Base-by-base conservation (phyloP, 2,113 vertebrate genomes). In the Circaetus gallicus region DNA sequence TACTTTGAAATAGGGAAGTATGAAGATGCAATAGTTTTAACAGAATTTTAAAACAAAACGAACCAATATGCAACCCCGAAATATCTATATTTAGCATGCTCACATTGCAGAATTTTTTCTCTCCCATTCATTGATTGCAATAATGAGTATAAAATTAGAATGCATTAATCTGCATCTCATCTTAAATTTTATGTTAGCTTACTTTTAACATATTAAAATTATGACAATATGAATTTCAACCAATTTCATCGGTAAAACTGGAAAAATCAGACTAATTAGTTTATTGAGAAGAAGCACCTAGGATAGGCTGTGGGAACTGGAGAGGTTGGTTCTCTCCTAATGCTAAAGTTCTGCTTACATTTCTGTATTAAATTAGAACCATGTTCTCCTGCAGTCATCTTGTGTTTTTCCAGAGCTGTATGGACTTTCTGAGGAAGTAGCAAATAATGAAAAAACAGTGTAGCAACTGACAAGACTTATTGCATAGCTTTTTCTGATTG, bases 191-290 rank as follows among this genome's bases (percentile, higher is more conserved):
- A 13, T 66, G 6, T 47, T 67, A 47, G 10, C 32, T 78, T 91
- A 16, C 8, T 94, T 85, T 50, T 43, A 76, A 16, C 4, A 6
- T 38, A 20, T 9, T 49, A 55, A 25, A 88, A 65, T 12, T 43
- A 21, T 4, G 7, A n/a, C 21, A 82, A 7, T 24, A 10, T 47
- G 3, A 59, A 50, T 55, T 90, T 49, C n/a, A 76, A 38, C 22
- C 13, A 32, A 0, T 67, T 85, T 63, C 0, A 0, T 55, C 40
- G 6, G 18, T 25, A 28, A 82, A 93, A 34, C 17, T 45, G 22
- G 11, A 67, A 63, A 82, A 93, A 85, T 45, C 22, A 66, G 21
- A 22, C 28, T 66, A 32, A 43, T 11, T 31, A 34, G 4, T 88
- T 94, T 50, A n/a, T 65, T 80, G 72, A 36, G 4, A 16, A 58